phyloP scores from a whole-genome alignment of 2,797 vertebrate genomes.

The Staurois parvus region DNA sequence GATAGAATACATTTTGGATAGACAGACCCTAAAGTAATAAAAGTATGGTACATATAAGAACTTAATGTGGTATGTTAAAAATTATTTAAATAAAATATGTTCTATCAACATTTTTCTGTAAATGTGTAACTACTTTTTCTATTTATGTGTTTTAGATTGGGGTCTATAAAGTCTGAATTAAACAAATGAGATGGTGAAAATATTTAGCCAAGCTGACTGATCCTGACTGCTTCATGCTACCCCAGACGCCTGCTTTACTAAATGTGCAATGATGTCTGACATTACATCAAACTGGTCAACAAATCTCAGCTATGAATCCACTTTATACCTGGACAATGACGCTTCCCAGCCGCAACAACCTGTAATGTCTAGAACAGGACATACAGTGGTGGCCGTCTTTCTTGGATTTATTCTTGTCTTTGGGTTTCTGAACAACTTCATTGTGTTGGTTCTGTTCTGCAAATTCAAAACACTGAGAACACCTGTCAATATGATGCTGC shows the following conservation, averaged over 20 bases:
- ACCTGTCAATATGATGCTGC: conserved; percentile 88
- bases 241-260: not conserved
- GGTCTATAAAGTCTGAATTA: not conserved
- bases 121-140: not conserved
- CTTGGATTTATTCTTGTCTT: conserved; percentile 88
- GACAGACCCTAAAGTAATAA: too few relatives aligned
- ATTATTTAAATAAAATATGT: too few relatives aligned
- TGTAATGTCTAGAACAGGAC: conserved; percentile 80
- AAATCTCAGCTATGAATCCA: conserved; percentile 77
- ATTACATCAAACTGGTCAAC: conserved; percentile 65
- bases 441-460: conserved; percentile 88
- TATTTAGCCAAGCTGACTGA: not conserved
- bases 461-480: conserved; percentile 89
- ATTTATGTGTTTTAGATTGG: conserved; percentile 3
- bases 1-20: too few relatives aligned
- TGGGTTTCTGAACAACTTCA: conserved; percentile 88
- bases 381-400: conserved; percentile 83
- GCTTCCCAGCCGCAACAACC: conserved; percentile 63
- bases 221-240: not conserved
- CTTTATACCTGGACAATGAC: conserved; percentile 71
- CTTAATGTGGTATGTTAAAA: too few relatives aligned
- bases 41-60: too few relatives aligned
- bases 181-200: not conserved
- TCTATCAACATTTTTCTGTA: not conserved
- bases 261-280: conserved; percentile 69